A percentile compares a stretch with the other conserved stretches of the same genome.
Evolutionary conservation across 2,888 invertebrate genomes (phyloP).

Genomic region (Alcis repandata): DNA sequence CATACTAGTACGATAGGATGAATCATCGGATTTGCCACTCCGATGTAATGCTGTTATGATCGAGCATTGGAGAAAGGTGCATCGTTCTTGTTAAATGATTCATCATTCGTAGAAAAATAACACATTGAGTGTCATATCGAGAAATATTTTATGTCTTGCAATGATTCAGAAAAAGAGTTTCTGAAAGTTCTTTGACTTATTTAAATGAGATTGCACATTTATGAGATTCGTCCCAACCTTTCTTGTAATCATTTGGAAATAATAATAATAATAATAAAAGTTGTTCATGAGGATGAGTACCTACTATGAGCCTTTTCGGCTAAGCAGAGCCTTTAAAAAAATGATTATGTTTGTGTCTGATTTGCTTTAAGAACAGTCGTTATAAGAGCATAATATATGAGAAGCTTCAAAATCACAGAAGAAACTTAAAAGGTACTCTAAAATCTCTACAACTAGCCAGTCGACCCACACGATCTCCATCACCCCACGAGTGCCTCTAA

Average conservation of each 20-base stretch:
- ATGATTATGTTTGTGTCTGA: no score
- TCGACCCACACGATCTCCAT: background rate
- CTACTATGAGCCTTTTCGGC: no score
- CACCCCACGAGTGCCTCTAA: conserved; percentile 22
- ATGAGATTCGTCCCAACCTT: background rate
- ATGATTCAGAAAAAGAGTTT: background rate
- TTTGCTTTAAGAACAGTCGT: no score
- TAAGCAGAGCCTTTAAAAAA: no score
- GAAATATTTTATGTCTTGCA: background rate
- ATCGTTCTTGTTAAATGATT: conserved; percentile 26
- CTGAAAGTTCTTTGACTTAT: background rate
- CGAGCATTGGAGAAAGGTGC: conserved; percentile 29
- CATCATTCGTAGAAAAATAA: conserved; percentile 22
- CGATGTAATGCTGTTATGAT: conserved; percentile 10
- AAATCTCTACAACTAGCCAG: background rate
- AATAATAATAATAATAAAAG: no score
- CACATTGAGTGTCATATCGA: background rate
- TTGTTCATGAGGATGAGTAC: no score
- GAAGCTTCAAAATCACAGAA: no score
- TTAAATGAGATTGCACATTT: background rate
- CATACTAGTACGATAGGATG: conserved; percentile 8
- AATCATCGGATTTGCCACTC: conserved; percentile 33
- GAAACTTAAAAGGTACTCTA: background rate
- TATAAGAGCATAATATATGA: no score
- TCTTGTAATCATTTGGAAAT: no score